phyloP scores from a whole-genome alignment of 2,888 invertebrate genomes.

The Dendrolimus houi region DNA sequence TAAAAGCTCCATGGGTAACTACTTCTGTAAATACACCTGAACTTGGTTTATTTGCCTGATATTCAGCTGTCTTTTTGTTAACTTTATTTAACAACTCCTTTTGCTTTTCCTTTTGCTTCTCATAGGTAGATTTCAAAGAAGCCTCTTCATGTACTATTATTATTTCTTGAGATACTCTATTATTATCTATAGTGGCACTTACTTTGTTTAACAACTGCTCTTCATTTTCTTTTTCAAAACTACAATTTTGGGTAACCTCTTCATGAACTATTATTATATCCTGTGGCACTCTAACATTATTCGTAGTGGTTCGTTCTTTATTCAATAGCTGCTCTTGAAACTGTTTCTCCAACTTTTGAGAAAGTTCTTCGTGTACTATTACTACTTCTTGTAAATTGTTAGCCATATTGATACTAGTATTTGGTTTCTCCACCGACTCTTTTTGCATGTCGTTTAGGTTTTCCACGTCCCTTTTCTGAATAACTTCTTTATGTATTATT shows the following conservation, averaged over 20 bases:
- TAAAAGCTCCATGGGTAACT: slow-evolving; percentile 63
- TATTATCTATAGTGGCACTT: slow-evolving; percentile 35
- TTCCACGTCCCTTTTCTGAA: not conserved
- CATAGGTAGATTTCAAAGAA: slow-evolving; percentile 45
- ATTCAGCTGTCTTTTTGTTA: slow-evolving; percentile 59
- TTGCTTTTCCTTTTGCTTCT: slow-evolving; percentile 58
- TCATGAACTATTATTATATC: slow-evolving; percentile 16
- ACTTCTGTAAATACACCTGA: slow-evolving; percentile 66
- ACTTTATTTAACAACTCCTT: slow-evolving; percentile 54
- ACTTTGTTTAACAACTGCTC: slow-evolving; percentile 35
- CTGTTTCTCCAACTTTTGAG: not conserved
- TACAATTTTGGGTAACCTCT: not conserved
- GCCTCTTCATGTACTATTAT: slow-evolving; percentile 47
- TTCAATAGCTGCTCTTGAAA: slow-evolving; percentile 22
- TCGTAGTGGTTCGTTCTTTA: slow-evolving; percentile 38
- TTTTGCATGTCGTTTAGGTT: not conserved
- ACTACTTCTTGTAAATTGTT: not conserved
- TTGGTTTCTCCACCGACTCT: not conserved
- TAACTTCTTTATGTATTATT: not conserved
- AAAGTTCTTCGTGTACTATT: not conserved
- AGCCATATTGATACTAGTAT: not conserved
- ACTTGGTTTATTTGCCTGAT: slow-evolving; percentile 56
- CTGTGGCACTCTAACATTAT: slow-evolving; percentile 23
- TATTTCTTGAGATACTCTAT: slow-evolving; percentile 19
- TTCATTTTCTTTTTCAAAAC: not conserved